Percentiles rank a stretch among this genome's conserved stretches.
These are phyloP conservation scores for Sphinx pinastri DNA, from an alignment of 2,888 invertebrate species.

Conservation along the genomic window DNA sequence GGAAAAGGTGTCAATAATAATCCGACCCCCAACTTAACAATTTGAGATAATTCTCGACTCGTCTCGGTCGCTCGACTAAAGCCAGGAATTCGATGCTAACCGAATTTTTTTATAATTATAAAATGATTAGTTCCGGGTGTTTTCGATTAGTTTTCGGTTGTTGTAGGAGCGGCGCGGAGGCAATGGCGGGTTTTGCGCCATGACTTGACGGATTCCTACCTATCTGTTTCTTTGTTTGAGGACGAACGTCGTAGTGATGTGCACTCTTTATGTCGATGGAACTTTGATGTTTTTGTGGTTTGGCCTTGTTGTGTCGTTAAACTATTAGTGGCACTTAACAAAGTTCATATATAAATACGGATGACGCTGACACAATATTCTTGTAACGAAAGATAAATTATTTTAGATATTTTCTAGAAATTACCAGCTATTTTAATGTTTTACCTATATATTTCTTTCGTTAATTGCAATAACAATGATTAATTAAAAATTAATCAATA, in stretches of 20 bases:
- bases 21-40: constrained; percentile 36
- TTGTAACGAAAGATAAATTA: neutral
- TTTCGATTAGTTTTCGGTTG: constrained; percentile 79
- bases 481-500: too few species aligned
- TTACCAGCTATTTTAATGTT: neutral
- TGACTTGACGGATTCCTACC: constrained; percentile 78
- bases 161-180: constrained; percentile 47
- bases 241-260: constrained; percentile 57
- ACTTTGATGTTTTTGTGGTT: constrained; percentile 33
- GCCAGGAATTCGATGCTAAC: constrained; percentile 61
- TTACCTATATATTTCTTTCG: neutral
- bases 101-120: constrained; percentile 73
- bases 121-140: constrained; percentile 79
- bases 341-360: constrained; percentile 17
- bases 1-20: constrained; percentile 45
- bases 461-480: too few species aligned
- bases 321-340: constrained; percentile 37
- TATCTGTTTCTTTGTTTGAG: constrained; percentile 68
- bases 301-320: constrained; percentile 41
- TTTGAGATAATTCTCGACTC: constrained; percentile 51
- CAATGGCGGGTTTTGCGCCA: constrained; percentile 52
- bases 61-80: constrained; percentile 50
- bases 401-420: neutral
- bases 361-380: constrained; percentile 20
- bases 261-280: constrained; percentile 42